Evolutionary conservation across 2,888 invertebrate genomes (phyloP).

Genomic region (Thera obeliscata): DNA sequence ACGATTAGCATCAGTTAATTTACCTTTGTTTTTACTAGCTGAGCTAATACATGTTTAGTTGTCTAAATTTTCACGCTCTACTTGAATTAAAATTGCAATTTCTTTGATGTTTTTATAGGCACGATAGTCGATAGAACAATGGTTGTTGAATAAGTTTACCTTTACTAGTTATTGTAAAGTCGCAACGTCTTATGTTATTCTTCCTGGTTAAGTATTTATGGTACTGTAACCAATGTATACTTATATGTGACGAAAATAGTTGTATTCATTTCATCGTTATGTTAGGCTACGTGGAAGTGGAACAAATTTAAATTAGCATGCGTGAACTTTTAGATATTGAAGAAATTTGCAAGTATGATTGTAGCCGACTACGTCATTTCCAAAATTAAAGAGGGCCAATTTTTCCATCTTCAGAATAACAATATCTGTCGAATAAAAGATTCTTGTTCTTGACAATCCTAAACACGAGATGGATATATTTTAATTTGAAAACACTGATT

Average conservation of each 20-base stretch:
- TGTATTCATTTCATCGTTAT: not conserved
- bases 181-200: constrained; percentile 3
- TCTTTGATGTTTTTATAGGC: constrained; percentile 32
- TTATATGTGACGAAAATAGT: not conserved
- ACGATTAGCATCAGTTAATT: constrained; percentile 25
- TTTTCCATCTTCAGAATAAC: too few relatives aligned
- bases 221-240: not conserved
- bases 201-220: constrained; percentile 9
- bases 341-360: not conserved
- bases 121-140: constrained; percentile 36
- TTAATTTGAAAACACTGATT: constrained; percentile 2
- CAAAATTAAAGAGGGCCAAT: not conserved
- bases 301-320: constrained; percentile 3
- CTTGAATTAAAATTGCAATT: constrained; percentile 35
- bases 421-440: too few relatives aligned
- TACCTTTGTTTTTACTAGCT: constrained; percentile 21
- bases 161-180: constrained; percentile 25
- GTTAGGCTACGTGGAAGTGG: not conserved
- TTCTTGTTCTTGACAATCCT: too few relatives aligned
- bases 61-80: constrained; percentile 37
- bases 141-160: constrained; percentile 30
- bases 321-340: constrained; percentile 2
- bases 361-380: not conserved
- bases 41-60: constrained; percentile 24
- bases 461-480: too few relatives aligned